Evolutionary conservation across 2,888 invertebrate species (phyloP).

Genomic region (Drosophila nr. perissopoda): DNA sequence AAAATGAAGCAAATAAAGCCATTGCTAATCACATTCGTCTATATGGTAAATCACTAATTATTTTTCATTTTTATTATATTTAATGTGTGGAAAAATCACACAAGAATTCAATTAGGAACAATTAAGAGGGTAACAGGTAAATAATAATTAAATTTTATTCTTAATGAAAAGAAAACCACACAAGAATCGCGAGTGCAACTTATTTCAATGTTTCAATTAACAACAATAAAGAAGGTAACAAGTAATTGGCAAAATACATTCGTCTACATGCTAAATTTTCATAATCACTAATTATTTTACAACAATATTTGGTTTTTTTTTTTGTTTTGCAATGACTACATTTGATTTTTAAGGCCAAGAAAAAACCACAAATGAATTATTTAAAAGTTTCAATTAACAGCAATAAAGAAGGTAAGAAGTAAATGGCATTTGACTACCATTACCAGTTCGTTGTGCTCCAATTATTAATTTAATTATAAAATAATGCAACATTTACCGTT

Average conservation of each 20-base stretch:
- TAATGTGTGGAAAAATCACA: background rate
- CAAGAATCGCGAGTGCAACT: background rate
- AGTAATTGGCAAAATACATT: background rate
- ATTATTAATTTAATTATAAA: conserved; percentile 26
- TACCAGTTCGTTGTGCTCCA: conserved; percentile 48
- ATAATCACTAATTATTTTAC: background rate
- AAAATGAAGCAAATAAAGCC: conserved; percentile 4
- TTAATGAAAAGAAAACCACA: background rate
- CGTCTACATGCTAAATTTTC: background rate
- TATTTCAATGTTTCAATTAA: background rate
- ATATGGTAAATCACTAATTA: background rate
- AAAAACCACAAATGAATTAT: conserved; percentile 1
- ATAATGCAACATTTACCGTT: conserved; percentile 42
- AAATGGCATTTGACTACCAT: background rate
- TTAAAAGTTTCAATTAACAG: conserved; percentile 36
- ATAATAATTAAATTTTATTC: background rate
- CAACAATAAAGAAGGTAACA: background rate
- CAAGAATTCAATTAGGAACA: background rate
- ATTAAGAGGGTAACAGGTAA: background rate
- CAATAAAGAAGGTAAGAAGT: conserved; percentile 1
- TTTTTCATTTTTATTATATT: background rate
- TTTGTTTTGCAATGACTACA: background rate
- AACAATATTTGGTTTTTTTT: background rate
- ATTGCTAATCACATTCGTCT: background rate
- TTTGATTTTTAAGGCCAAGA: background rate